These are phyloP conservation scores for Galerucella nymphaeae DNA, from an alignment of 2,888 invertebrate species.

Conservation along the genomic window DNA sequence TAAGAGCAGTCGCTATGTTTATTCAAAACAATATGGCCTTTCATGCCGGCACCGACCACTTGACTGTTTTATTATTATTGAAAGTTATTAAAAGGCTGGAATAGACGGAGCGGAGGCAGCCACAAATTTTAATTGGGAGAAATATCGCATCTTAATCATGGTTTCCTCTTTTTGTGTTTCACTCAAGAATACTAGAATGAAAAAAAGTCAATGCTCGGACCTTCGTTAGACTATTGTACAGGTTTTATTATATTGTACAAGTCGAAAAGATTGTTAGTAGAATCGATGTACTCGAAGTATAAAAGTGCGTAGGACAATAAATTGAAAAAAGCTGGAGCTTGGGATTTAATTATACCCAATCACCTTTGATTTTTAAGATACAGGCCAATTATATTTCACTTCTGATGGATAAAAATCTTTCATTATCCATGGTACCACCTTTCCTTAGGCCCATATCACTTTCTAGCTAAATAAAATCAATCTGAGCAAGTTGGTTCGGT, in stretches of 20 bases:
- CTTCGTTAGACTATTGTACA: slow-evolving; percentile 17
- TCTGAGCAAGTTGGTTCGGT: too few relatives aligned
- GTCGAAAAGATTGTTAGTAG: not conserved
- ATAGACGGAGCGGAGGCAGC: slow-evolving; percentile 39
- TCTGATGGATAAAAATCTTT: too few relatives aligned
- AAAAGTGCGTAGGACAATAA: not conserved
- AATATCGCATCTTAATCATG: slow-evolving; percentile 54
- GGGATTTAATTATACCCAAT: too few relatives aligned
- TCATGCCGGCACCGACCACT: slow-evolving; percentile 57
- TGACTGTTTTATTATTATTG: slow-evolving; percentile 54
- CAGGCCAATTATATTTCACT: too few relatives aligned
- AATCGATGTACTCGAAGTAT: not conserved
- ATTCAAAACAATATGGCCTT: slow-evolving; percentile 59
- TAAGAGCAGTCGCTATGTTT: slow-evolving; percentile 61
- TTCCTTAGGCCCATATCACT: too few relatives aligned
- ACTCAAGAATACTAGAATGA: slow-evolving; percentile 28
- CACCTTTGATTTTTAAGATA: too few relatives aligned
- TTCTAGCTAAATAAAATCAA: too few relatives aligned
- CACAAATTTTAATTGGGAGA: slow-evolving; percentile 56
- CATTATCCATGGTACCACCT: too few relatives aligned
- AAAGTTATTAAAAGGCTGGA: slow-evolving; percentile 46
- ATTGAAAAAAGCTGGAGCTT: too few relatives aligned
- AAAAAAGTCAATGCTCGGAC: slow-evolving; percentile 30
- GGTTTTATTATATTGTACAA: slow-evolving; percentile 3
- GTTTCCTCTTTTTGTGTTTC: slow-evolving; percentile 35